These are phyloP conservation scores for Zosterops japonicus DNA, from an alignment of 2,113 vertebrate species.

Conservation along the genomic window DNA sequence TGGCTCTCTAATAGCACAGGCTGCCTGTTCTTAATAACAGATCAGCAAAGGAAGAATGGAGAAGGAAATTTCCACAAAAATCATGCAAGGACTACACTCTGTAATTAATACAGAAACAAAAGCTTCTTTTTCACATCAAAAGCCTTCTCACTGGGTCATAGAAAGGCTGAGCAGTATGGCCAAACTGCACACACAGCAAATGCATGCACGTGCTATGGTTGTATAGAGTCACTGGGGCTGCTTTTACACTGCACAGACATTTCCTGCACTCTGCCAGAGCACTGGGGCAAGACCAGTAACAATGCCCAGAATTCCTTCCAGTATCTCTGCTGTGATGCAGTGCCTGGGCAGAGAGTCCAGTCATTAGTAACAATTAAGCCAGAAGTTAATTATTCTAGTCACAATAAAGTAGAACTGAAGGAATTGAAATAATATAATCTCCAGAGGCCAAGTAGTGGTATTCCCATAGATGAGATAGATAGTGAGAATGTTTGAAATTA, in stretches of 20 bases:
- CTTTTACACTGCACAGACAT: neutral
- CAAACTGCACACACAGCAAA: neutral
- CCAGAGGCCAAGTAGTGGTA: neutral
- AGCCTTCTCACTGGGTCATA: neutral
- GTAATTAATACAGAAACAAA: neutral
- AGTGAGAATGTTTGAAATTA: neutral
- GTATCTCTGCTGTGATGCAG: neutral
- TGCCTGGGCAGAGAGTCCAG: neutral
- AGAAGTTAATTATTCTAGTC: neutral
- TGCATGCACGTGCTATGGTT: accelerated
- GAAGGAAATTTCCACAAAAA: neutral
- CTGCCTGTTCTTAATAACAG: neutral
- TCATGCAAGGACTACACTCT: neutral
- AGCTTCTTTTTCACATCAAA: neutral
- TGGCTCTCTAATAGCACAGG: neutral
- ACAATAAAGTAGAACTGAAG: neutral
- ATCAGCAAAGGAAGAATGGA: neutral
- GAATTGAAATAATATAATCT: neutral
- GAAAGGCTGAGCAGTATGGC: neutral
- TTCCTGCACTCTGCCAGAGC: neutral
- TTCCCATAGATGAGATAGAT: neutral
- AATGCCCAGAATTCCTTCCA: neutral
- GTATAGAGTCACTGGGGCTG: neutral
- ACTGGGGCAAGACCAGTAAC: neutral
- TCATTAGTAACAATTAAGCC: neutral